phyloP scores from a whole-genome alignment of 2,113 vertebrate genomes.

The Bos taurus region DNA sequence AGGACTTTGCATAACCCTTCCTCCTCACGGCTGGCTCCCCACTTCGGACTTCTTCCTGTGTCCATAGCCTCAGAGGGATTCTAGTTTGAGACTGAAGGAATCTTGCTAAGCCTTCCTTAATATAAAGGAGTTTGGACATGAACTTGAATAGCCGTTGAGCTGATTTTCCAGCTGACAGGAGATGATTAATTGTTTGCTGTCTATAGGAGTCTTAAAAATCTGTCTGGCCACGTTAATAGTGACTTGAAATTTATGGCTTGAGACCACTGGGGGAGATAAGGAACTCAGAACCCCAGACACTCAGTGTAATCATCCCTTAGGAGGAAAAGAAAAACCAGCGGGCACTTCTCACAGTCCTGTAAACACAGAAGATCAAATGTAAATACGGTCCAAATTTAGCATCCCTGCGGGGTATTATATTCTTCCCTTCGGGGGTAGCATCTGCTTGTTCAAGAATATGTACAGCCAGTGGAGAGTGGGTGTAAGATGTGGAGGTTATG shows the following conservation, averaged over 20 bases:
- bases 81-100: neutral
- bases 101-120: conserved; percentile 44
- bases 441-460: neutral
- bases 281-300: conserved; percentile 53
- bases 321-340: conserved; percentile 41
- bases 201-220: conserved; percentile 80
- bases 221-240: conserved; percentile 79
- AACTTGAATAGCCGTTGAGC: conserved; percentile 74
- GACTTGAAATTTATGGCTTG: conserved; percentile 77
- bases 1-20: neutral
- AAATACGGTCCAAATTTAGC: neutral
- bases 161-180: conserved; percentile 84
- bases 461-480: neutral
- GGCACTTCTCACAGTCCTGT: neutral
- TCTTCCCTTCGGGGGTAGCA: neutral
- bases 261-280: conserved; percentile 71
- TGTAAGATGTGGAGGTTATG: neutral
- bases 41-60: neutral
- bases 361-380: neutral
- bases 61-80: neutral
- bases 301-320: conserved; percentile 52
- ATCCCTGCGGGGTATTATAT: no score
- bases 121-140: conserved; percentile 62
- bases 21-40: neutral
- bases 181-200: conserved; percentile 81